Conservation (phyloP, 2,797 vertebrate species). For the Pyrocephalus nanus region DNA sequence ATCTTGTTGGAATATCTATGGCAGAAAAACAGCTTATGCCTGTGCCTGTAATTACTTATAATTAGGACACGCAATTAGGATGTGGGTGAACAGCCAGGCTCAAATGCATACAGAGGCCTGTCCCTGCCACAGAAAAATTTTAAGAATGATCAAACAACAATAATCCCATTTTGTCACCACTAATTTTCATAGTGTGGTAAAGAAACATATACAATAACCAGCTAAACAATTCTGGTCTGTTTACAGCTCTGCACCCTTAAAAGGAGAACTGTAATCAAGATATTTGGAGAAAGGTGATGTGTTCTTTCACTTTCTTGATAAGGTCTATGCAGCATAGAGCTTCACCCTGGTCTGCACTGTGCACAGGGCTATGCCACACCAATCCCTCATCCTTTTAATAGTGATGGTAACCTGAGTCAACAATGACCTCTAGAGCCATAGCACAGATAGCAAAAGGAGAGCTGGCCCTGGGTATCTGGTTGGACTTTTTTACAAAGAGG, state of each 20-base stretch:
- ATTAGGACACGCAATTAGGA: conserved; percentile 25
- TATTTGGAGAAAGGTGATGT: not conserved
- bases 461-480: accelerated
- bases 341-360: not conserved
- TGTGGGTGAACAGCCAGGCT: not conserved
- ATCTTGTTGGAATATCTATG: conserved; percentile 25
- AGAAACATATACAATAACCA: not conserved
- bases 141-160: not conserved
- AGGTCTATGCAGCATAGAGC: not conserved
- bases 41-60: not conserved
- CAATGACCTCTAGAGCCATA: not conserved
- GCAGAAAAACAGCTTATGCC: conserved; percentile 20
- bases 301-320: not conserved
- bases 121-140: not conserved
- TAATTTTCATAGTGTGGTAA: conserved; percentile 20
- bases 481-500: not conserved
- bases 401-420: not conserved
- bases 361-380: not conserved
- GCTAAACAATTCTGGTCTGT: not conserved
- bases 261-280: not conserved
- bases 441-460: not conserved
- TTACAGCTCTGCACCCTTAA: not conserved
- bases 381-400: not conserved
- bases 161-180: not conserved
- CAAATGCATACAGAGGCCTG: not conserved